phyloP scores from a whole-genome alignment of 1,140 invertebrate species.

The Pachyrhynchus sulphureomaculatus region DNA sequence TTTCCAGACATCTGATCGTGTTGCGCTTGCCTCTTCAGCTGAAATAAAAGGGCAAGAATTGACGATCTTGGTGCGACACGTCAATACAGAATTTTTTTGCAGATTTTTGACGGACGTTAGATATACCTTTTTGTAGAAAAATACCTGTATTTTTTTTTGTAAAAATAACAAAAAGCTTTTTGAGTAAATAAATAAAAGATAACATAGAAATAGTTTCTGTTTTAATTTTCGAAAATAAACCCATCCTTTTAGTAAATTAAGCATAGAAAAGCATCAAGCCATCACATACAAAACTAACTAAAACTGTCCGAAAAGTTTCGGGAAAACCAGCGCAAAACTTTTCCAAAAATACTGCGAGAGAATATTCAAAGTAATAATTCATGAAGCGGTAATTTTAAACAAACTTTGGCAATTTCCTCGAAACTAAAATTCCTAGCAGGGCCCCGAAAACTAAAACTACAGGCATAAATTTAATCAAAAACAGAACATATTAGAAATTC shows the following conservation, averaged over 20 bases:
- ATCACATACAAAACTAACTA: constrained; percentile 24
- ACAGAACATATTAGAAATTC: constrained; percentile 53
- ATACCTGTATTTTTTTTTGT: too few species aligned
- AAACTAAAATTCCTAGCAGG: constrained; percentile 39
- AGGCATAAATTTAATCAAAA: constrained; percentile 52
- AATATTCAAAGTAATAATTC: constrained; percentile 38
- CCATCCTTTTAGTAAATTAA: constrained; percentile 17
- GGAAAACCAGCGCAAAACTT: constrained; percentile 7
- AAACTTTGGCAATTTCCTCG: constrained; percentile 41
- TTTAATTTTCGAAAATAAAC: too few species aligned
- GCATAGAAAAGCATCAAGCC: constrained; percentile 17
- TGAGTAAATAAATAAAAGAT: too few species aligned
- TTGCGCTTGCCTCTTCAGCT: too few species aligned
- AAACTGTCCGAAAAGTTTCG: constrained; percentile 28
- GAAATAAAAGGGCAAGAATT: too few species aligned
- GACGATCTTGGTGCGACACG: too few species aligned
- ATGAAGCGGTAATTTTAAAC: constrained; percentile 38
- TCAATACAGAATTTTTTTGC: too few species aligned
- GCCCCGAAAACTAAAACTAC: constrained; percentile 43
- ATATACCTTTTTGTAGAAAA: too few species aligned
- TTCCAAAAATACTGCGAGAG: constrained; percentile 17
- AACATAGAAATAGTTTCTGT: too few species aligned
- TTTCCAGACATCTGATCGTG: too few species aligned
- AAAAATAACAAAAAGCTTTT: too few species aligned
- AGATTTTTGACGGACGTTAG: too few species aligned